Base-by-base conservation (phyloP, 2,113 vertebrate species). In the Platycercus adscitus region DNA sequence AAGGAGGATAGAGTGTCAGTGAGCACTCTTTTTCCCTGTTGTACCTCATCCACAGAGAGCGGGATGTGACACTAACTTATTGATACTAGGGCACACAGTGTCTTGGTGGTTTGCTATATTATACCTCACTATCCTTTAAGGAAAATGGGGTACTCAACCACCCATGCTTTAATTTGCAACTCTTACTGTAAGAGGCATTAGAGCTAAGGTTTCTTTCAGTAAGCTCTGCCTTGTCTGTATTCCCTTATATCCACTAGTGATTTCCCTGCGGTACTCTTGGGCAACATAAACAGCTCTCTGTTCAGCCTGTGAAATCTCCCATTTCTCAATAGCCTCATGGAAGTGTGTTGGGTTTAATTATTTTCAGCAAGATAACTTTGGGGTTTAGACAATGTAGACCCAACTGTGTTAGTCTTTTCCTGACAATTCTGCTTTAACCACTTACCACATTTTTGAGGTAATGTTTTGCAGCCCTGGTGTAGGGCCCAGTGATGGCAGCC, bases 1-100 rank as follows among this genome's bases (percentile, higher is more conserved):
- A 66, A 81, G 50, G 33, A 88, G 9, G 5, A 29, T 9, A 60
- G 18, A 33, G 25, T n/a, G 20, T 64, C 4, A 0, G 6, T 55
- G 0, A 0, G 21, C 35, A 46, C 21, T 88, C 17, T 50, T 17
- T 46, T 13, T 81, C 24, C 73, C 17, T 0, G 0, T 83, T 11
- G 14, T 3, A 3, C 35, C 15, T 92, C 3, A 4, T 43, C 33
- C 25, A 26, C 23, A 28, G 46, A 21, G 33, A 61, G 25, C 2
- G 7, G 18, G 28, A 44, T 47, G 10, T 75, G n/a, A 26, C 9
- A 11, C 25, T 82, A 1, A 0, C 25, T 63, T 46, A 13, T 0
- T 81, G 43, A 50, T 14, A 47, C 9, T 31, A 73, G 47, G 23
- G 20, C 55, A 88, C 37, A 63, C 11, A 39, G n/a, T 33, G 5